These are phyloP conservation scores for Melanogrammus aeglefinus DNA, from an alignment of 2,797 vertebrate genomes.

Conservation along the genomic window DNA sequence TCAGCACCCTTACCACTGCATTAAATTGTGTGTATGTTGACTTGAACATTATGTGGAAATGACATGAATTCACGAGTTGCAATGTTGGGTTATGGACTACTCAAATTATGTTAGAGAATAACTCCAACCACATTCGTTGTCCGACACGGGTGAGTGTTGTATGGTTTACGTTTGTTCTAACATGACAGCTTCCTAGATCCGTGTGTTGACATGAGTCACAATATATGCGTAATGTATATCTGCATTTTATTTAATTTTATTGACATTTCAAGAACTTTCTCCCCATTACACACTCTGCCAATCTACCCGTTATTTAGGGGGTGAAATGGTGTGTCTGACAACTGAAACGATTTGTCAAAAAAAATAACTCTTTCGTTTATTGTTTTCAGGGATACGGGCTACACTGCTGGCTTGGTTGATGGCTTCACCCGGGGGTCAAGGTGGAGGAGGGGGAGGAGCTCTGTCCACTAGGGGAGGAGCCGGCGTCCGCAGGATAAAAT, in stretches of 20 bases:
- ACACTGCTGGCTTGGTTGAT: constrained; percentile 46
- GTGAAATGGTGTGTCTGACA: too few relatives aligned
- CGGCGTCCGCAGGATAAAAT: constrained; percentile 72
- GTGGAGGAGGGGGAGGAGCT: constrained; percentile 47
- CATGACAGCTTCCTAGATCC: background rate
- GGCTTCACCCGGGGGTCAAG: constrained; percentile 74
- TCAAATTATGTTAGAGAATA: background rate
- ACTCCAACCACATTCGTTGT: background rate
- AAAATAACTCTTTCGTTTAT: too few relatives aligned
- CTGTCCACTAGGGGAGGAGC: constrained; percentile 70
- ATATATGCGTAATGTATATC: too few relatives aligned
- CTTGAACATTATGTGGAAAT: background rate
- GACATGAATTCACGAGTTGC: background rate
- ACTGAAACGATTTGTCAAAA: too few relatives aligned
- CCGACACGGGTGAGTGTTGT: background rate
- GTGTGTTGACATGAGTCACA: too few relatives aligned
- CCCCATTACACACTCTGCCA: too few relatives aligned
- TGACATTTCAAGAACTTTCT: too few relatives aligned
- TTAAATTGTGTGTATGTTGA: background rate
- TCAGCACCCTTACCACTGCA: too few relatives aligned
- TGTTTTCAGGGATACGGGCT: background rate
- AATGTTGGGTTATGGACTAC: background rate
- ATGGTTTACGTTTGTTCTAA: background rate
- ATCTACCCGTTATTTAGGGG: too few relatives aligned
- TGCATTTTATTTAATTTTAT: too few relatives aligned